Evolutionary conservation across 2,888 invertebrate genomes (phyloP).

Genomic region (Barypeithes pellucidus): DNA sequence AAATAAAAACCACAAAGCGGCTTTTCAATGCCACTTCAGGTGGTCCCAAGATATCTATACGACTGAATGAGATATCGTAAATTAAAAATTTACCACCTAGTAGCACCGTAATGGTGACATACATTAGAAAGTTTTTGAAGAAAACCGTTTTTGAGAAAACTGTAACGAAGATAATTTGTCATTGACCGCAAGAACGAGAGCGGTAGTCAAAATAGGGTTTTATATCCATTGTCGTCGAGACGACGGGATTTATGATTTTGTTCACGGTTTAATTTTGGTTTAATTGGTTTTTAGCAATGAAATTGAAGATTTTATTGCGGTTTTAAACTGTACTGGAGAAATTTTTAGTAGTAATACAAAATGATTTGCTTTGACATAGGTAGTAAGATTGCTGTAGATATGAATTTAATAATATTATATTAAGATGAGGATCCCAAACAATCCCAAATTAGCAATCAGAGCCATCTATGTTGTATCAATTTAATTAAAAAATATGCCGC

Average conservation of each 20-base stretch:
- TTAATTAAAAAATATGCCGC: too few relatives aligned
- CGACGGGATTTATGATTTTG: constrained; percentile 16
- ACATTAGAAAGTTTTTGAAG: constrained; percentile 41
- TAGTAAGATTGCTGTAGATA: too few relatives aligned
- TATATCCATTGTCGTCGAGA: constrained; percentile 3
- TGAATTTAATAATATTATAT: too few relatives aligned
- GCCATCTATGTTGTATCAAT: too few relatives aligned
- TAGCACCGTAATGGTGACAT: constrained; percentile 34
- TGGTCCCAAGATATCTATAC: constrained; percentile 17
- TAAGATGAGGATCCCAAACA: too few relatives aligned
- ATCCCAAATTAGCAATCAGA: too few relatives aligned
- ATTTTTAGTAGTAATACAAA: too few relatives aligned
- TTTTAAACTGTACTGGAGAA: too few relatives aligned
- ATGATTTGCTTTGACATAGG: too few relatives aligned
- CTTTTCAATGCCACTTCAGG: constrained; percentile 19
- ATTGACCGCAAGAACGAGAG: constrained; percentile 44
- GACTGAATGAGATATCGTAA: constrained; percentile 25
- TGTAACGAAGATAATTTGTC: constrained; percentile 46
- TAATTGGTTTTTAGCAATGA: not conserved
- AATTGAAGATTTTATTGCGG: too few relatives aligned
- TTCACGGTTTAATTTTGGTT: constrained; percentile 28
- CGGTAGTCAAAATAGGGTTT: constrained; percentile 47
- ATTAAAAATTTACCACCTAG: constrained; percentile 44
- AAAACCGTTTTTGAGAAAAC: constrained; percentile 11
- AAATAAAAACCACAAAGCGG: constrained; percentile 35